These are phyloP conservation scores for Phoeniculus purpureus DNA, from an alignment of 2,797 vertebrate species.

Conservation along the genomic window DNA sequence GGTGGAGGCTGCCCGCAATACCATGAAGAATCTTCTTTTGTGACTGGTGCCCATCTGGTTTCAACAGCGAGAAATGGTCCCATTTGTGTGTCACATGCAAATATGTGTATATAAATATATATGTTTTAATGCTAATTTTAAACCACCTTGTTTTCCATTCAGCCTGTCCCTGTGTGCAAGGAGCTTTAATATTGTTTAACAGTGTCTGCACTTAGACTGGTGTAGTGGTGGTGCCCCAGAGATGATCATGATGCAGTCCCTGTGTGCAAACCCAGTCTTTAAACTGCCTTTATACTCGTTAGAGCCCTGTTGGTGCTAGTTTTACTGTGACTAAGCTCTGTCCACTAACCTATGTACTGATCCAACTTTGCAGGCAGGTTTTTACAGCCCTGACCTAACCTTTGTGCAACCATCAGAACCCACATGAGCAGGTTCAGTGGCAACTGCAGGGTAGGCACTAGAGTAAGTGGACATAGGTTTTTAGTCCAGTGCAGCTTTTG, in stretches of 20 bases:
- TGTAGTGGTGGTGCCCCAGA: accelerated
- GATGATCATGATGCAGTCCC: neutral
- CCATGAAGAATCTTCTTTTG: neutral
- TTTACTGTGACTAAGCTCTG: neutral
- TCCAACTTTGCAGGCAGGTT: neutral
- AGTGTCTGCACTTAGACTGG: neutral
- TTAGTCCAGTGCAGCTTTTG: neutral
- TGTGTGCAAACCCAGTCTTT: neutral
- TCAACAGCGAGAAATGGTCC: neutral
- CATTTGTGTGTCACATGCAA: no score
- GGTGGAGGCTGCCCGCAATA: neutral
- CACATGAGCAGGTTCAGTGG: neutral
- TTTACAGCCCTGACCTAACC: neutral
- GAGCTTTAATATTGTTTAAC: neutral
- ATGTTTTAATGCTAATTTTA: neutral
- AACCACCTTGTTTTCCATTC: neutral
- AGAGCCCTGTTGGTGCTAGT: neutral
- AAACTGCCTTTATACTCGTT: neutral
- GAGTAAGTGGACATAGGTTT: accelerated
- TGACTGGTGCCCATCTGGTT: neutral
- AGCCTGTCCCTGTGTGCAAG: neutral
- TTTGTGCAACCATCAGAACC: neutral
- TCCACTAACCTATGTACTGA: neutral
- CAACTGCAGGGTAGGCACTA: neutral
- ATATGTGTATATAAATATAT: accelerated